phyloP scores from a whole-genome alignment of 2,113 vertebrate genomes.

The Thalassarche chlororhynchos region DNA sequence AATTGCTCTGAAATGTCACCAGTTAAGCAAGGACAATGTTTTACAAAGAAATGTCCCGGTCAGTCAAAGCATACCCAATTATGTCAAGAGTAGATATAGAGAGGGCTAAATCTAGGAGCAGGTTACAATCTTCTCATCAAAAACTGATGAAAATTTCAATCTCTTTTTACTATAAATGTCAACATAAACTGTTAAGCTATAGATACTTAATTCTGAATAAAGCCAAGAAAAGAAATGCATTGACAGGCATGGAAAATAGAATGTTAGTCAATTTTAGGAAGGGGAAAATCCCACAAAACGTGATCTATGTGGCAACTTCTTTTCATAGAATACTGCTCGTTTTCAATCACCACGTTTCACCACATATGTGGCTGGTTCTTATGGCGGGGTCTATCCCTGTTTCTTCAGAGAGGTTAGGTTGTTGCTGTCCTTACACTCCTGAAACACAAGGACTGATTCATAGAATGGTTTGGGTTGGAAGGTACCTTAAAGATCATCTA shows the following conservation, averaged over 20 bases:
- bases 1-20: background rate
- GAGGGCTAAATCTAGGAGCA: background rate
- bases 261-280: background rate
- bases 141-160: background rate
- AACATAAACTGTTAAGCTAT: background rate
- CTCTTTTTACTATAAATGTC: background rate
- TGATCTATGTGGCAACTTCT: background rate
- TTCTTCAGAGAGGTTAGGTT: background rate
- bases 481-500: background rate
- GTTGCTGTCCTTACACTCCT: background rate
- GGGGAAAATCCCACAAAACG: background rate
- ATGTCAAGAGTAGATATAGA: background rate
- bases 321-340: background rate
- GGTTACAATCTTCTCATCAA: background rate
- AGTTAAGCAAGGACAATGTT: background rate
- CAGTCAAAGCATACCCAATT: background rate
- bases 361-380: background rate
- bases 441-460: background rate
- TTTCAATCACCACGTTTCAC: background rate
- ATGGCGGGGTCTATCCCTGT: background rate
- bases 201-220: background rate
- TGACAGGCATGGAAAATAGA: background rate
- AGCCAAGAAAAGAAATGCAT: background rate
- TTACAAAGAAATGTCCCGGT: background rate
- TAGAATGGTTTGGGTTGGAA: background rate